Conservation (phyloP, 1,140 invertebrate genomes). For the Kradibia gibbosae region DNA sequence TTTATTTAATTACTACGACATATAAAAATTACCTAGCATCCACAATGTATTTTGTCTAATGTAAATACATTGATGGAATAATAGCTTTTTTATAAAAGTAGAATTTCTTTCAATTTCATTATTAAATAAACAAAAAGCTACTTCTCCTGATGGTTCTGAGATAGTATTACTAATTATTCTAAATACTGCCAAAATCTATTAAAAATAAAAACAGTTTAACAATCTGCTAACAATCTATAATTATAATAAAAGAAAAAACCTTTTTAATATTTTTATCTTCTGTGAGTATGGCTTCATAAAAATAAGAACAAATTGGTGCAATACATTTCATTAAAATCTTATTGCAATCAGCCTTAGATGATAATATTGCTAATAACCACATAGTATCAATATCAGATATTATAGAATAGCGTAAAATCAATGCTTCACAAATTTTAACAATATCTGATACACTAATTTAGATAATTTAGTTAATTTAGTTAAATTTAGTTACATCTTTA, state of each 20-base stretch:
- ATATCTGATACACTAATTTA: conserved; percentile 59
- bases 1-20: background rate
- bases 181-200: conserved; percentile 61
- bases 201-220: conserved; percentile 23
- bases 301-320: conserved; percentile 44
- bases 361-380: conserved; percentile 65
- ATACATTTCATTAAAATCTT: conserved; percentile 49
- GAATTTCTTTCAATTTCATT: conserved; percentile 56
- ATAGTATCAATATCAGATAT: conserved; percentile 54
- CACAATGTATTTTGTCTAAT: conserved; percentile 66
- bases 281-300: conserved; percentile 42
- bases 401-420: conserved; percentile 43
- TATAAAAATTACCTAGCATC: conserved; percentile 62
- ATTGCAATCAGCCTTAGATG: conserved; percentile 57
- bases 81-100: conserved; percentile 57
- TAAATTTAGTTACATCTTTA: background rate
- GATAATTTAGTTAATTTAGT: conserved; percentile 8
- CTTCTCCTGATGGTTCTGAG: conserved; percentile 55
- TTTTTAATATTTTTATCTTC: conserved; percentile 49
- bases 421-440: conserved; percentile 52
- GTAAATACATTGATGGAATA: conserved; percentile 59
- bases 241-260: conserved; percentile 42
- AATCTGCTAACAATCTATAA: background rate
- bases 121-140: conserved; percentile 56
- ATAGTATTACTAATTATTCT: conserved; percentile 63